A percentile compares a stretch with the other conserved stretches of the same genome.
Evolutionary conservation across 2,113 vertebrate genomes (phyloP).

Genomic region (Ctenomys sociabilis): DNA sequence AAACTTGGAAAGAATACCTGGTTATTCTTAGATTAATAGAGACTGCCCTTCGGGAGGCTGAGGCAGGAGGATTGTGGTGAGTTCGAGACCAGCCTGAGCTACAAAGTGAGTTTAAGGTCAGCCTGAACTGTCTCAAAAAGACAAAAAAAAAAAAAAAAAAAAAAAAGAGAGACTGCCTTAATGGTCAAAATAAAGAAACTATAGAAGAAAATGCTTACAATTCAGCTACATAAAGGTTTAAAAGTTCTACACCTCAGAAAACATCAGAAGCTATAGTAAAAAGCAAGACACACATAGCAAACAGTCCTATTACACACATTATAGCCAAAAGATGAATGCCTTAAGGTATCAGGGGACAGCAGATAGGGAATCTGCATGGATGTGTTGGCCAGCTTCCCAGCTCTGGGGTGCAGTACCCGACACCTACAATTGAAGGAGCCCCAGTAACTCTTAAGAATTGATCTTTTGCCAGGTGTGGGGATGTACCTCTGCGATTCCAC

Average conservation of each 20-base stretch:
- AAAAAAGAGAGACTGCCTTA: conserved; percentile 2
- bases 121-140: too few relatives aligned
- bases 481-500: background rate
- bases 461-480: background rate
- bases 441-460: background rate
- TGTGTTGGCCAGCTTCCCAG: background rate
- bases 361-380: background rate
- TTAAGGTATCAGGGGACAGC: background rate
- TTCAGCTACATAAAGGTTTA: background rate
- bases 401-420: background rate
- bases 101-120: too few relatives aligned
- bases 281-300: background rate
- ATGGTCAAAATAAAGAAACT: conserved; percentile 13
- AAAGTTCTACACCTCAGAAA: background rate
- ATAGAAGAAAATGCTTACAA: background rate
- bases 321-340: background rate
- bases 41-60: too few relatives aligned
- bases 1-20: background rate
- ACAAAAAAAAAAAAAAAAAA: too few relatives aligned
- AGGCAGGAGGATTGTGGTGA: too few relatives aligned
- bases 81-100: too few relatives aligned
- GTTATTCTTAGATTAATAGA: background rate
- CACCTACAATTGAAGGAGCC: background rate
- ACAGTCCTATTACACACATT: background rate
- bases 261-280: background rate